A percentile compares a stretch with the other conserved stretches of the same genome.
These are phyloP conservation scores for Lepus europaeus DNA, from an alignment of 2,113 vertebrate species.

Conservation along the genomic window DNA sequence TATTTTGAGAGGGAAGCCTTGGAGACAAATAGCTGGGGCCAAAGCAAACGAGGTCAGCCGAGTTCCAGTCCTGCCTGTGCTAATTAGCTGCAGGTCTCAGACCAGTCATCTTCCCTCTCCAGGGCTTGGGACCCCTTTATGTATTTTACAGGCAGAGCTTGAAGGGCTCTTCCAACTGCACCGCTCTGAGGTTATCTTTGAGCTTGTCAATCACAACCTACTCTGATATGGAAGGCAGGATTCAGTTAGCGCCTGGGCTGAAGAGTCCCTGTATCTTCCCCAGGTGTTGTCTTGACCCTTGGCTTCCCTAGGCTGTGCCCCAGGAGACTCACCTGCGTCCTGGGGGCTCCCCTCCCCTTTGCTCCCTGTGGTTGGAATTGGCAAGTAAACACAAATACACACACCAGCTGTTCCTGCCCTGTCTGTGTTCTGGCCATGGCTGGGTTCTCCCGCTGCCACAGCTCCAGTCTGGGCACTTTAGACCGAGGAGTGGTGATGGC, in stretches of 20 bases:
- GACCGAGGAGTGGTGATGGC: neutral
- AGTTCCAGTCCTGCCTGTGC: neutral
- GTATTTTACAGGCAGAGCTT: neutral
- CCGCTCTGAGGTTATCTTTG: neutral
- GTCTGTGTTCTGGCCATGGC: neutral
- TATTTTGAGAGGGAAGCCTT: slow-evolving; percentile 24
- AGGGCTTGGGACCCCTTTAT: neutral
- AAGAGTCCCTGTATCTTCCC: neutral
- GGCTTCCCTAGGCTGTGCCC: neutral
- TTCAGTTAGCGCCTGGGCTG: neutral
- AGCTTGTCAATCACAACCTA: neutral
- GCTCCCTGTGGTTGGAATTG: neutral
- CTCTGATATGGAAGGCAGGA: neutral
- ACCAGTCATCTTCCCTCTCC: neutral
- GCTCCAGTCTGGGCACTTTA: neutral
- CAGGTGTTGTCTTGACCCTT: neutral
- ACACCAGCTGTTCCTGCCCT: neutral
- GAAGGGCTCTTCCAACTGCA: neutral
- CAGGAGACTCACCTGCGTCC: neutral
- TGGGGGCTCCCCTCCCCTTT: neutral
- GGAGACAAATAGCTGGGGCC: slow-evolving; percentile 10
- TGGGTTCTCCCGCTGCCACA: neutral
- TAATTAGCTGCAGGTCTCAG: neutral
- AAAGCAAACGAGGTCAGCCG: slow-evolving; percentile 4
- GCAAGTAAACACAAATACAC: neutral